Evolutionary conservation across 2,888 invertebrate genomes (phyloP).

Genomic region (Metopia argyrocephala): DNA sequence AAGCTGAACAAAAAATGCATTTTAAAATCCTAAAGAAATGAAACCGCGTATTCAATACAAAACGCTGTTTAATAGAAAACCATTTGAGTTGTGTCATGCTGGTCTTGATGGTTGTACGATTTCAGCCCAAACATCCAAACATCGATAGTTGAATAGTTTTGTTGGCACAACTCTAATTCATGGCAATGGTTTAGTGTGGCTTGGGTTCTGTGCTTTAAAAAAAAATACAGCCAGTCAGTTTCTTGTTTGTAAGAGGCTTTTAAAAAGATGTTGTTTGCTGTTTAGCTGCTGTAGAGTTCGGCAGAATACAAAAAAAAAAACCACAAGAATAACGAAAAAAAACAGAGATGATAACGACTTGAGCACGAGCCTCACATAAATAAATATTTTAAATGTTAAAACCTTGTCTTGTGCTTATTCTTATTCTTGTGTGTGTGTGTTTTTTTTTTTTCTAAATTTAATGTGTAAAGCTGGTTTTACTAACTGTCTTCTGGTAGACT

Average conservation of each 20-base stretch:
- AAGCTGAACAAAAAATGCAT: too few relatives aligned
- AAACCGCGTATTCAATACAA: background rate
- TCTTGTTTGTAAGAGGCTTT: constrained; percentile 23
- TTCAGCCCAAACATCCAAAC: background rate
- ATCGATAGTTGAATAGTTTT: background rate
- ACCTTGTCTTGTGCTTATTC: constrained; percentile 26
- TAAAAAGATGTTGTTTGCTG: background rate
- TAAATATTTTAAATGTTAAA: constrained; percentile 18
- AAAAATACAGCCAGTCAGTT: constrained; percentile 29
- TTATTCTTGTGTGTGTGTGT: background rate
- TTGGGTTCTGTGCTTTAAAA: background rate
- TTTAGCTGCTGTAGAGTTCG: background rate
- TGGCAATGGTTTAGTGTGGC: background rate
- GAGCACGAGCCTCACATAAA: constrained; percentile 66
- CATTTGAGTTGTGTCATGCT: background rate
- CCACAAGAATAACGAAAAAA: background rate
- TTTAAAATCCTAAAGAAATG: too few relatives aligned
- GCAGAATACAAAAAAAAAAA: background rate
- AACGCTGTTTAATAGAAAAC: background rate
- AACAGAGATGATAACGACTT: constrained; percentile 63
- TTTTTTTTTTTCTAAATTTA: background rate
- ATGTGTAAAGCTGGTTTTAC: background rate
- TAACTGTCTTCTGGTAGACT: background rate
- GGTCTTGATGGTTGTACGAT: background rate
- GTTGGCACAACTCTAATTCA: too few relatives aligned